Evolutionary conservation across 2,797 vertebrate species (phyloP), one percentile per base, ranked within the genome.

Genomic region (Gymnocypris eckloni): DNA sequence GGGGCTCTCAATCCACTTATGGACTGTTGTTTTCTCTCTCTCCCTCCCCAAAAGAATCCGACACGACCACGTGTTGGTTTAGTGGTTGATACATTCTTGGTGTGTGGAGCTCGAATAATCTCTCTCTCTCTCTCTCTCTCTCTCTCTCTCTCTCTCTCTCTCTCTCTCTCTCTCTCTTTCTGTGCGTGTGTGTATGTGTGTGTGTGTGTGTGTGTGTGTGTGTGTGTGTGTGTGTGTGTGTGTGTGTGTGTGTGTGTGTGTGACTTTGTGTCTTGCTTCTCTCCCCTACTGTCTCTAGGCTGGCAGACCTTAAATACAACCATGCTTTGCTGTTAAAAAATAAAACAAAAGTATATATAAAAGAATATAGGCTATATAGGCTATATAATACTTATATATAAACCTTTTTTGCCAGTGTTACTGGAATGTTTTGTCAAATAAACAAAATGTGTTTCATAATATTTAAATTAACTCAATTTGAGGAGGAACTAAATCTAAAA

Each of bases 111-210:
- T 12, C 28, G 25, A 50, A 50, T 50, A 4, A 33, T 4, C n/a
- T 67, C 6, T 54, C 59, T 37, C 76, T 67, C 43, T 87, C 81
- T 84, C 52, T 80, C 73, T 77, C 45, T 71, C 50, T 64, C n/a
- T 85, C 67, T 87, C 43, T 79, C 76, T 80, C 41, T 56, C 77
- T 72, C 52, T 61, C 80, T 61, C 64, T 85, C 75, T 79, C 50
- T 39, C 39, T 39, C 39, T 39, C 39, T 39, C 39, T 39, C 39
- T 39, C 39, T 39, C 39, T 39, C 39, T 39, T 0, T 33, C 33
- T 33, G 25, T 69, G 37, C 61, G 76, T 64, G 52, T 78, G 43
- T 83, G 33, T 67, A 16, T 43, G 25, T 76, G 16, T 78, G 9
- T 59, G 4, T 25, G n/a, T 25, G 22, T 61, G n/a, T 61, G 59